Base-by-base conservation (phyloP, 2,113 vertebrate species). In the Oceanites oceanicus region DNA sequence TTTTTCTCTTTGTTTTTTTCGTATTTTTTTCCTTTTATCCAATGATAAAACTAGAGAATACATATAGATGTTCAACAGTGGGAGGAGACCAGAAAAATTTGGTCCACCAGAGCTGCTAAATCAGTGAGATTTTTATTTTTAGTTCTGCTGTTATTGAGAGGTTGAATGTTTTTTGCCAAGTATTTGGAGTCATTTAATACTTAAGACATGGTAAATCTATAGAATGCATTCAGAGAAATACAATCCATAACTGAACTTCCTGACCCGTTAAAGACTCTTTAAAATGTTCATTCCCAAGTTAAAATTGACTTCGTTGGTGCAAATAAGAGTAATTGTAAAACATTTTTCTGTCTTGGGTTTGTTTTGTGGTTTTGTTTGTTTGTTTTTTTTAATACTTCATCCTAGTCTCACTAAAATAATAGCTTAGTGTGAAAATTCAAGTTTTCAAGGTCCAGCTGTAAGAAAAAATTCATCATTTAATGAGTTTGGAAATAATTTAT, bases 361-460 rank as follows among this genome's bases (percentile, higher is more conserved):
- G 26, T 29, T 74, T 67, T 59, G 15, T 88, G 15, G 11, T 5
- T 25, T 25, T 50, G 26, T 34, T 29, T 56, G 7, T 8, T 30
- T 45, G 26, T 40, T 55, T n/a, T 30, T 27, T 55, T 49, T 8
- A 20, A 52, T 63, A 82, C 0, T 0, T 36, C 59, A 25, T 29
- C 19, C 22, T 62, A 23, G 11, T 62, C 10, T 34, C 45, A 77
- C 45, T 17, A 62, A 47, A 15, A 30, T 3, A 71, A 23, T 34
- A 22, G 32, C 45, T 75, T 38, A 56, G 25, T 22, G 9, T 74
- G 34, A 55, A 77, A 66, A 74, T 58, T 40, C 29, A 73, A 72
- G 15, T 78, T 40, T 77, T 80, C 34, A 73, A 83, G 19, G 52
- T 29, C 32, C 23, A 53, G 7, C 34, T 70, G 5, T 75, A 53